phyloP scores from a whole-genome alignment of 1,140 invertebrate genomes.

The Drosophila pachea region DNA sequence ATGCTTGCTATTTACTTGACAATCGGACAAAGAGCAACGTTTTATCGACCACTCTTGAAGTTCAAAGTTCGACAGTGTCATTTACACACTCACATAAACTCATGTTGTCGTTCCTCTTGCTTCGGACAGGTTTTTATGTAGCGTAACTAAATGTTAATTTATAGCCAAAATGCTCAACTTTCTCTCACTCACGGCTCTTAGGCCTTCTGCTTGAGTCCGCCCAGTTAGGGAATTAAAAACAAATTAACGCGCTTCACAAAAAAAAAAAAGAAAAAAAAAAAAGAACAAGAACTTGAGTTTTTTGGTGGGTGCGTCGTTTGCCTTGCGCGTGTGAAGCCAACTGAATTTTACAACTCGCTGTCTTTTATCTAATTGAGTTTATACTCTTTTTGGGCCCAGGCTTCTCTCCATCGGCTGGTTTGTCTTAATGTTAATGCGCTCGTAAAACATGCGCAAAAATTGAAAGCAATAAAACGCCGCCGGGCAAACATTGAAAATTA shows the following conservation, averaged over 20 bases:
- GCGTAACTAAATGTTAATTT: constrained; percentile 74
- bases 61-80: neutral
- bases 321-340: constrained; percentile 54
- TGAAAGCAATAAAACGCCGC: constrained; percentile 61
- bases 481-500: constrained; percentile 67
- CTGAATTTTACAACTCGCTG: constrained; percentile 57
- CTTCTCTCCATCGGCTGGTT: constrained; percentile 25
- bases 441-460: constrained; percentile 74
- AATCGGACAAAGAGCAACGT: neutral
- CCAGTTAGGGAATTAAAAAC: constrained; percentile 63
- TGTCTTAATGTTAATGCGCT: constrained; percentile 71
- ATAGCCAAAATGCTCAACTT: constrained; percentile 45
- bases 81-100: constrained; percentile 8
- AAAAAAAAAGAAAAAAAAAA: constrained; percentile 1
- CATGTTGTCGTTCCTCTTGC: constrained; percentile 11
- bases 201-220: constrained; percentile 34
- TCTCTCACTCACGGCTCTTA: constrained; percentile 23
- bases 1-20: neutral
- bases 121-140: constrained; percentile 72
- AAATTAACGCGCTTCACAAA: constrained; percentile 70
- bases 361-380: constrained; percentile 71
- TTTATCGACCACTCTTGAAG: neutral
- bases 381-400: constrained; percentile 30
- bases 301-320: constrained; percentile 32
- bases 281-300: constrained; percentile 16